A percentile compares a stretch with the other conserved stretches of the same genome.
These are phyloP conservation scores for Colistium nudipinnis DNA, from an alignment of 2,113 vertebrate species.

Conservation along the genomic window DNA sequence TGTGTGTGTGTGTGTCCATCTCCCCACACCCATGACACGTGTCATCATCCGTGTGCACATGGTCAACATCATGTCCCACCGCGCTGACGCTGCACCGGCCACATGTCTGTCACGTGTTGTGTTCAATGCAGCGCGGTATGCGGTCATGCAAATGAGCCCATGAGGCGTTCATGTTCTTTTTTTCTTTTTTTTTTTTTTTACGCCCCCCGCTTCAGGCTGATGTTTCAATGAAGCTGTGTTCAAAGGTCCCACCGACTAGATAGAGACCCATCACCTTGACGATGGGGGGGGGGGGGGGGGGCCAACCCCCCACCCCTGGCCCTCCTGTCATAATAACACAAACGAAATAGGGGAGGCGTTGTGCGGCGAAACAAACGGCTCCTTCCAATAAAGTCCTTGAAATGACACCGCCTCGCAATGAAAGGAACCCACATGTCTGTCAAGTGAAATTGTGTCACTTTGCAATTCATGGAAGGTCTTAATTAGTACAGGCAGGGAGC, in stretches of 20 bases:
- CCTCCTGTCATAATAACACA: too few relatives aligned
- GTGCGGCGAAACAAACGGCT: constrained; percentile 31
- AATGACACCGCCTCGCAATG: constrained; percentile 13
- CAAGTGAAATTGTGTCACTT: constrained; percentile 25
- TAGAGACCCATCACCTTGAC: not conserved
- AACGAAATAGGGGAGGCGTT: too few relatives aligned
- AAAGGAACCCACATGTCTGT: constrained; percentile 9
- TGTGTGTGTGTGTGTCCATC: not conserved
- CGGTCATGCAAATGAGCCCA: not conserved
- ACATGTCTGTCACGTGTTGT: constrained; percentile 24
- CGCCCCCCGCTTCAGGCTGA: constrained; percentile 6
- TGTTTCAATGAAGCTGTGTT: constrained; percentile 14
- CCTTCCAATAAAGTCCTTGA: constrained; percentile 42
- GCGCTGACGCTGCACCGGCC: not conserved
- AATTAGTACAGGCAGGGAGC: not conserved
- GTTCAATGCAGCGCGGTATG: not conserved
- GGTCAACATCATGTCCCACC: constrained; percentile 7
- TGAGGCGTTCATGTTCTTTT: constrained; percentile 30
- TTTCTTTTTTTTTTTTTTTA: too few relatives aligned
- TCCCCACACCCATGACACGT: too few relatives aligned
- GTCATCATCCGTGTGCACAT: too few relatives aligned
- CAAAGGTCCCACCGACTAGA: constrained; percentile 15
- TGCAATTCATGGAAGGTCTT: constrained; percentile 45
- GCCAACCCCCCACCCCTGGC: too few relatives aligned
- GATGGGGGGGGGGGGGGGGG: not conserved